Conservation (phyloP, 2,888 invertebrate species). For the Acanthosoma haemorrhoidale region DNA sequence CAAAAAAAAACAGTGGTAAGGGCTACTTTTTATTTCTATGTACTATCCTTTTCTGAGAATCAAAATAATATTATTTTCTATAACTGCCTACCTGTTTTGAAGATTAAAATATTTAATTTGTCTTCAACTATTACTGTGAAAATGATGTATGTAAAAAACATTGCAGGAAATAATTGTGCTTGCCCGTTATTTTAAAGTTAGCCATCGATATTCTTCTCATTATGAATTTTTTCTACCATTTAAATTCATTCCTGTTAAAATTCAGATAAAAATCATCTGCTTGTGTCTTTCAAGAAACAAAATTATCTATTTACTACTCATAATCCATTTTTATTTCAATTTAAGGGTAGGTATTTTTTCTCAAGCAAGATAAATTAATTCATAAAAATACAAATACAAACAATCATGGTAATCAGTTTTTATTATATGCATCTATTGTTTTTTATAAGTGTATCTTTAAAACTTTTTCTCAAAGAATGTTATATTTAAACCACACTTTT, state of each 20-base stretch:
- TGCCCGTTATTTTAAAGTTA: too few species aligned
- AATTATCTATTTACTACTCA: conserved; percentile 3
- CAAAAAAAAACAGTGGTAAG: too few species aligned
- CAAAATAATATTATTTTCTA: background rate
- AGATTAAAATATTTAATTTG: background rate
- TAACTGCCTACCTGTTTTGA: background rate
- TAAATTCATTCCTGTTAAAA: too few species aligned
- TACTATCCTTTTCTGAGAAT: too few species aligned
- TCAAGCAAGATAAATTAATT: background rate
- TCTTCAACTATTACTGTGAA: background rate
- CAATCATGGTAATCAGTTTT: background rate
- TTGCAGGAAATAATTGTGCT: background rate
- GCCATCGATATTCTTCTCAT: too few species aligned
- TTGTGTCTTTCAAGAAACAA: conserved; percentile 1
- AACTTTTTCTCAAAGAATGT: background rate
- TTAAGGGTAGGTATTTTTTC: background rate
- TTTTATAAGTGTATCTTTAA: background rate
- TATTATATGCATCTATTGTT: background rate
- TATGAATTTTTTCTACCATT: too few species aligned
- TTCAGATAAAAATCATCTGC: background rate
- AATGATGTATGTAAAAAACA: background rate
- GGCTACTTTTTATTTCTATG: too few species aligned
- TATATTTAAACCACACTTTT: background rate
- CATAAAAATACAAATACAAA: background rate
- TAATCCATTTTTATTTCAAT: background rate